Percentiles rank a stretch among this genome's conserved stretches.
phyloP scores from a whole-genome alignment of 2,113 vertebrate genomes.

The Gorsachius goisagi region DNA sequence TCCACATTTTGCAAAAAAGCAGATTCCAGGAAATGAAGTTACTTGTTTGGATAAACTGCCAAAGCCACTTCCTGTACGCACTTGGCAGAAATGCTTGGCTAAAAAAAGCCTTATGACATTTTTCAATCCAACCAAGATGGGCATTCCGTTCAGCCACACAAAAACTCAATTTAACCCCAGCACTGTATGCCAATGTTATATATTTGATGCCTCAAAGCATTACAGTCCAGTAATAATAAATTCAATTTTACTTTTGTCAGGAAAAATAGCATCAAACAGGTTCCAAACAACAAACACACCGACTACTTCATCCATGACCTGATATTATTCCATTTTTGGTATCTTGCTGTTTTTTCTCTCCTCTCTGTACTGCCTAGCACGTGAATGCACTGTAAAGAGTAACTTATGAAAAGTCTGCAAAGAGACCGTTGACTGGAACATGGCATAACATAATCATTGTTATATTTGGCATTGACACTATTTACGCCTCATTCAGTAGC shows the following conservation, averaged over 20 bases:
- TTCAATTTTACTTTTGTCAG: neutral
- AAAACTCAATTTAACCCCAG: neutral
- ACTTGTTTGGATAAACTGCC: constrained; percentile 45
- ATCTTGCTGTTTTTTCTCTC: neutral
- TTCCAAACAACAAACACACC: neutral
- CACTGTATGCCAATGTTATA: neutral
- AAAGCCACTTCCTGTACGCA: constrained; percentile 61
- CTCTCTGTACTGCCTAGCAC: neutral
- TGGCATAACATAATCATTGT: neutral
- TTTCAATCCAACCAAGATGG: constrained; percentile 42
- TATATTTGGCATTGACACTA: neutral
- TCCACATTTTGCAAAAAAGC: constrained; percentile 7
- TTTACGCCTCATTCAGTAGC: neutral
- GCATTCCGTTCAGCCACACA: constrained; percentile 51
- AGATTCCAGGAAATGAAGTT: constrained; percentile 63
- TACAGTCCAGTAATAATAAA: constrained; percentile 9
- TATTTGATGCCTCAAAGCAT: neutral
- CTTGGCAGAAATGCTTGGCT: constrained; percentile 26
- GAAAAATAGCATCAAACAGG: neutral
- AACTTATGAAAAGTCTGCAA: neutral
- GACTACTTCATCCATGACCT: neutral
- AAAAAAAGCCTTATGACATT: constrained; percentile 51
- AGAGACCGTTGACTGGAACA: neutral
- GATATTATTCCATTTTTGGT: neutral
- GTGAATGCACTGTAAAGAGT: neutral